These are phyloP conservation scores for Coelopa pilipes DNA, from an alignment of 2,888 invertebrate genomes.

Conservation along the genomic window DNA sequence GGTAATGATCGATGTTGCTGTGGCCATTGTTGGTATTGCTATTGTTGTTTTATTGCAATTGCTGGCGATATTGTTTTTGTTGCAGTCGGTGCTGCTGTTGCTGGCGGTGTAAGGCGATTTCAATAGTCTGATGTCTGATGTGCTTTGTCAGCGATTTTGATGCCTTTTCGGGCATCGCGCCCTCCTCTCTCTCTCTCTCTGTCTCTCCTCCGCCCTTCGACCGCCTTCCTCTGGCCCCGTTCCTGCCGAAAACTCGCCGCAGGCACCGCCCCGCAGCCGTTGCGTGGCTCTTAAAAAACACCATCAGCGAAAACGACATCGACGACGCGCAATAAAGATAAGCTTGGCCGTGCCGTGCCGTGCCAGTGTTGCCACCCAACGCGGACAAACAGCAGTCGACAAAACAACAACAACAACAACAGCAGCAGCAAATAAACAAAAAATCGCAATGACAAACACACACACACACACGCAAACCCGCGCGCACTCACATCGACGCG, in stretches of 20 bases:
- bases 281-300: slow-evolving; percentile 28
- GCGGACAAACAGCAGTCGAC: background rate
- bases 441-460: too few relatives aligned
- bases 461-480: too few relatives aligned
- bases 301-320: slow-evolving; percentile 48
- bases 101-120: background rate
- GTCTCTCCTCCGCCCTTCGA: too few relatives aligned
- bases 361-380: slow-evolving; percentile 22
- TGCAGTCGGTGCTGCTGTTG: background rate
- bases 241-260: too few relatives aligned
- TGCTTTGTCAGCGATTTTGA: slow-evolving; percentile 16
- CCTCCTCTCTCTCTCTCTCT: background rate
- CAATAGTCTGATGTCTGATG: background rate
- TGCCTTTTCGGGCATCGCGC: background rate
- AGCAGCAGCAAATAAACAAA: too few relatives aligned
- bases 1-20: background rate
- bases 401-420: too few relatives aligned
- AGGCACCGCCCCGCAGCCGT: too few relatives aligned
- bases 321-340: slow-evolving; percentile 50
- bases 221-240: too few relatives aligned
- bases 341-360: slow-evolving; percentile 33
- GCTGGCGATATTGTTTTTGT: background rate
- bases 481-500: background rate
- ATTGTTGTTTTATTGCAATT: background rate
- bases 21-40: background rate